phyloP scores from a whole-genome alignment of 2,888 invertebrate species.

The Orthosia cruda region DNA sequence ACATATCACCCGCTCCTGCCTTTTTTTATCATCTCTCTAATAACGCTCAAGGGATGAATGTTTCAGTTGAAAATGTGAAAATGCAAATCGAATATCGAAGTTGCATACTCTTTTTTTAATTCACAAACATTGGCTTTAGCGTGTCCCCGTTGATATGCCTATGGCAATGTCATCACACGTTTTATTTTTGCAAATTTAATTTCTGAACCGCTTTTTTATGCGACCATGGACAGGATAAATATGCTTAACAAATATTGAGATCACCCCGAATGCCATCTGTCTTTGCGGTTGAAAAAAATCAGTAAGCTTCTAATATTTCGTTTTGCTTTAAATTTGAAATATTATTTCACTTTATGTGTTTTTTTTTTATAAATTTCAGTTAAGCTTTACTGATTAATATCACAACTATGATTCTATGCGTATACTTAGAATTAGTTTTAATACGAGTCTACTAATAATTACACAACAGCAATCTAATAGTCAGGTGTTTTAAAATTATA shows the following conservation, averaged over 20 bases:
- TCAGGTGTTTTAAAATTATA: too few relatives aligned
- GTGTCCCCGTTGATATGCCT: conserved; percentile 34
- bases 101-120: conserved; percentile 32
- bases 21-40: conserved; percentile 3
- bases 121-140: conserved; percentile 36
- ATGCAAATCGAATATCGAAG: conserved; percentile 51
- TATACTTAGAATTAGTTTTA: too few relatives aligned
- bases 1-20: background rate
- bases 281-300: conserved; percentile 55
- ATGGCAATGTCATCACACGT: conserved; percentile 47
- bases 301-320: conserved; percentile 22
- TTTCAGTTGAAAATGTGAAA: conserved; percentile 21
- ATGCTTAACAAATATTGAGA: conserved; percentile 49
- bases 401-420: background rate
- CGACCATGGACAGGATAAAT: conserved; percentile 40
- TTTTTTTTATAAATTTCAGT: background rate
- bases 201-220: conserved; percentile 42
- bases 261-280: conserved; percentile 53
- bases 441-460: too few relatives aligned
- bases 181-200: conserved; percentile 55
- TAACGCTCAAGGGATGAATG: conserved; percentile 5
- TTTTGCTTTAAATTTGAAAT: conserved; percentile 10
- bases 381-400: background rate
- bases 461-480: background rate
- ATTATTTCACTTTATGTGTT: background rate